Evolutionary conservation across 2,113 vertebrate genomes (phyloP).

Genomic region (Phycodurus eques): DNA sequence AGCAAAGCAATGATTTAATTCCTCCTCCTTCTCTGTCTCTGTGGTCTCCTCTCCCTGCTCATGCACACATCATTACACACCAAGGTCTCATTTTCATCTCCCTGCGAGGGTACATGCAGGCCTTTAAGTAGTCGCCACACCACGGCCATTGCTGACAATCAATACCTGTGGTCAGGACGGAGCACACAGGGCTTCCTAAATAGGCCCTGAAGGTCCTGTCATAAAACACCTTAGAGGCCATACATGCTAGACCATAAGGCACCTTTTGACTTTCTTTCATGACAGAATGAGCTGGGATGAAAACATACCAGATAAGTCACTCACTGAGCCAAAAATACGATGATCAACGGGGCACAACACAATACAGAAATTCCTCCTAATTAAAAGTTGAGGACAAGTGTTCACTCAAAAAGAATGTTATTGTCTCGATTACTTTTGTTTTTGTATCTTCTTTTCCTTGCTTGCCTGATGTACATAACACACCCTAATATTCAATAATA

Average conservation of each 20-base stretch:
- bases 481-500: background rate
- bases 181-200: constrained; percentile 65
- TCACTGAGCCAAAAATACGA: constrained; percentile 25
- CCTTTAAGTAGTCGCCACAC: constrained; percentile 71
- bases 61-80: constrained; percentile 78
- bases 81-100: constrained; percentile 74
- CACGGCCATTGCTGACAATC: constrained; percentile 61
- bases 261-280: constrained; percentile 29
- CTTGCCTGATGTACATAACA: background rate
- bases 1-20: constrained; percentile 72
- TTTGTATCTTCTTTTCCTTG: background rate
- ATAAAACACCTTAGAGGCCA: constrained; percentile 73
- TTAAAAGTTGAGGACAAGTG: constrained; percentile 4
- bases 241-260: constrained; percentile 64
- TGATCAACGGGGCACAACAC: constrained; percentile 39
- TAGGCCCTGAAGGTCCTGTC: constrained; percentile 68
- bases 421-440: background rate
- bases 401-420: background rate
- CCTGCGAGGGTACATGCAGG: constrained; percentile 59
- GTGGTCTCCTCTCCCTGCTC: constrained; percentile 63
- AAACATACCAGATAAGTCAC: constrained; percentile 17
- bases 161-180: constrained; percentile 70
- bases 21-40: constrained; percentile 59
- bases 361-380: constrained; percentile 3
- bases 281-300: constrained; percentile 22